Base-by-base conservation (phyloP, 2,797 vertebrate genomes). In the Darevskia nairensis region DNA sequence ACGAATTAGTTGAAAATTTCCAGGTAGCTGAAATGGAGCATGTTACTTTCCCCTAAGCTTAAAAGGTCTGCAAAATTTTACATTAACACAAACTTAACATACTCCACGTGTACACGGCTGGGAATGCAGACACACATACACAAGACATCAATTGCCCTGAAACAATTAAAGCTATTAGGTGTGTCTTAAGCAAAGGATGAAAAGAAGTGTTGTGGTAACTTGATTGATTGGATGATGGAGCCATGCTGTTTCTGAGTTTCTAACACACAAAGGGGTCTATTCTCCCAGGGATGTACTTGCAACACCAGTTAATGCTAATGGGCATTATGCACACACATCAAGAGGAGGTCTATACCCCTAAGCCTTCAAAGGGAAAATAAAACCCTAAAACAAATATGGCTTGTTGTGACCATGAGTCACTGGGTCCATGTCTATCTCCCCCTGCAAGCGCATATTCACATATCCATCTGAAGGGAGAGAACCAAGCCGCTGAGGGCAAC, bases 281-380 rank as follows among this genome's bases (percentile, higher is more conserved):
- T 96, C 94, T 96, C 95, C 88, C 84, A 89, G 90, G 91, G 93
- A 94, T 93, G 94, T 94, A 95, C 92, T 90, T 94, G 50, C 50
- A 88, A 92, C 94, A 93, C 94, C 88, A 9, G 89, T 91, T 94
- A 92, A 93, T 92, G 91, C 95, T 95, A 95, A 96, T 92, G 85
- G 79, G 93, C 89, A 95, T 95, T 96, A 95, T 94, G 92, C 92
- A 92, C 90, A 89, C 90, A 74, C 92, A 93, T 91, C 90, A 83
- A 94, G 94, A 85, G 90, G 92, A 74, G 91, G 93, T 87, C 89
- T 90, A 94, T 92, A 93, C 88, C 87, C 92, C 89, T 92, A 93
- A 95, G 92, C 94, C 94, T 93, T 94, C 95, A 96, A 95, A 96
- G 92, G 78, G 94, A 94, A 95, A 94, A 93, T 93, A 92, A 93